A percentile compares a stretch with the other conserved stretches of the same genome.
These are phyloP conservation scores for Burhinus bistriatus DNA, from an alignment of 2,113 vertebrate genomes.

Conservation along the genomic window DNA sequence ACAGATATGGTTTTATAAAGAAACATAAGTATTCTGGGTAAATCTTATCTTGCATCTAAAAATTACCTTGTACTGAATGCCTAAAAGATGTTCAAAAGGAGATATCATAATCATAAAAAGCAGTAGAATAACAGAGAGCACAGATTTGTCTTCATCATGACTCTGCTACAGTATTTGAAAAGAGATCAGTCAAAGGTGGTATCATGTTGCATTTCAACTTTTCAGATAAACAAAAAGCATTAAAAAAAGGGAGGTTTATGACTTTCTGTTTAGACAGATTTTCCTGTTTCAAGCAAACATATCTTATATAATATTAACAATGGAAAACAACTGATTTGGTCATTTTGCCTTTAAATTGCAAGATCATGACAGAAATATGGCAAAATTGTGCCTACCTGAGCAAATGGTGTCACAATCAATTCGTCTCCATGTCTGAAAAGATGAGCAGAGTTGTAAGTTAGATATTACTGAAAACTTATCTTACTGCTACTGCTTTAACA, in stretches of 20 bases:
- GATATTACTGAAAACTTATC: not conserved
- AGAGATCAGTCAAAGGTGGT: not conserved
- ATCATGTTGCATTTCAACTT: not conserved
- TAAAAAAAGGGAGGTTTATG: not conserved
- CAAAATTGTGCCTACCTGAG: slow-evolving; percentile 85
- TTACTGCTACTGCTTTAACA: not conserved
- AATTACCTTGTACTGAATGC: not conserved
- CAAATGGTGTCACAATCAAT: slow-evolving; percentile 99
- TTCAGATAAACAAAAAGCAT: not conserved
- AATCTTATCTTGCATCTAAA: not conserved
- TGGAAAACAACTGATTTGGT: not conserved
- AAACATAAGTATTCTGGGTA: not conserved
- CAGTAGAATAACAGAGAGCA: not conserved
- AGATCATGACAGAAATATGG: not conserved
- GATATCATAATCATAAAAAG: not conserved
- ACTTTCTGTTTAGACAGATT: not conserved
- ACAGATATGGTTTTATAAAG: not conserved
- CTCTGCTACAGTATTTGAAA: not conserved
- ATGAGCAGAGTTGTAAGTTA: slow-evolving; percentile 54
- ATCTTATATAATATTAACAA: not conserved
- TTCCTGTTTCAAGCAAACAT: not conserved
- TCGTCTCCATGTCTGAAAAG: slow-evolving; percentile 96
- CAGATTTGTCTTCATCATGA: not conserved
- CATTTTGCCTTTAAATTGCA: not conserved
- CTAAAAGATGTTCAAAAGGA: not conserved